Evolutionary conservation across 2,113 vertebrate species (phyloP), one percentile per base, ranked within the genome.

Genomic region (Callipepla californica): DNA sequence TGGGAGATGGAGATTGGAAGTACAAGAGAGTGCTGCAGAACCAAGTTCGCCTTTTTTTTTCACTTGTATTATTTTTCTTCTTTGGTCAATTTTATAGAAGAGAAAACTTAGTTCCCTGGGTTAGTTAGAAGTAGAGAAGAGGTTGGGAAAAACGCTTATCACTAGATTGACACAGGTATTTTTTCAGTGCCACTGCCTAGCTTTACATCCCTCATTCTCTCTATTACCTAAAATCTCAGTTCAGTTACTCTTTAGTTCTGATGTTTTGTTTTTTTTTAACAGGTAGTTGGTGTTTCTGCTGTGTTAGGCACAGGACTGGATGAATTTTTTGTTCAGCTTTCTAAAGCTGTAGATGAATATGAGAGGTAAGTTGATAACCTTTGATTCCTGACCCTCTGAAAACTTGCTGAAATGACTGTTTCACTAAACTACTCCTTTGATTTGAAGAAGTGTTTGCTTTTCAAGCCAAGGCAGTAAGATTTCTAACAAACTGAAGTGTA

Each of bases 201-300:
- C 51, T 81, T 77, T 53, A 26, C 8, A 65, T 55, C 45, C 61
- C 6, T 69, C 25, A 34, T 63, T 12, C 32, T 48, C 40, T 42
- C 28, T 16, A 8, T 70, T 57, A 50, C 53, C 20, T 89, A 15
- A 69, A 59, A 81, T 30, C 15, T 26, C n/a, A 13, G 3, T 13
- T 89, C 25, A 7, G 13, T 67, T 81, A 13, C 44, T 75, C 36
- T 68, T 21, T 40, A 75, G 22, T 55, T 91, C 32, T 81, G 48
- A 28, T 53, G 2, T 62, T 40, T 40, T 87, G 61, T 6, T 87
- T 78, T 95, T 92, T 58, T 96, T 57, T 96, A 90, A 11, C 94
- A 99, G 99, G 99, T 99, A 84, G 99, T 99, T 32, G 99, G 99
- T 28, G 98, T 99, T 51, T 99, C 99, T 36, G 98, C 99, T 0